Conservation (phyloP, 2,113 vertebrate species). For the Alouatta palliata region DNA sequence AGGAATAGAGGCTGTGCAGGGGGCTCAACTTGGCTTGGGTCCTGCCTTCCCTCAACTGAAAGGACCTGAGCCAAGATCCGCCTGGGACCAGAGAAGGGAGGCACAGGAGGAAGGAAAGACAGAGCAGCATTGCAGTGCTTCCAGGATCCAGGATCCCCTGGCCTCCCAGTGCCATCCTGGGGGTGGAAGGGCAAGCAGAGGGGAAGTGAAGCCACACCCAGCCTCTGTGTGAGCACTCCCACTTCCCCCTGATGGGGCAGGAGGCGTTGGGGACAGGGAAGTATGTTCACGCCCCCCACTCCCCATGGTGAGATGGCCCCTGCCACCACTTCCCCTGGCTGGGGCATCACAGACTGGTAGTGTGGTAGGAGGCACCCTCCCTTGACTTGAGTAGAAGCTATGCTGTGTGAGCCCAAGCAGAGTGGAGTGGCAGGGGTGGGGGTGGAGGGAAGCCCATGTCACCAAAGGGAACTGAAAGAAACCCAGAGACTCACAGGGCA, state of each 20-base stretch:
- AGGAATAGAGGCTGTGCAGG: no score
- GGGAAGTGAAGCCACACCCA: constrained; percentile 12
- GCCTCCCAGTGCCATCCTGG: background rate
- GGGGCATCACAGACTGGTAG: background rate
- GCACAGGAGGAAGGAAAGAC: background rate
- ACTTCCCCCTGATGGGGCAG: background rate
- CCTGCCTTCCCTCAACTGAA: background rate
- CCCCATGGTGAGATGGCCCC: background rate
- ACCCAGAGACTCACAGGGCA: background rate
- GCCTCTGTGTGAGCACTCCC: background rate
- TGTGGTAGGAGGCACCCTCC: background rate
- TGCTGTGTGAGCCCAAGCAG: background rate
- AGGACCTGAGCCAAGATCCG: background rate
- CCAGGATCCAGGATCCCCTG: background rate
- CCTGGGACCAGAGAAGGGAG: background rate
- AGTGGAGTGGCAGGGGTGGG: background rate
- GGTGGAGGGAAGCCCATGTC: background rate
- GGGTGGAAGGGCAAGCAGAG: background rate
- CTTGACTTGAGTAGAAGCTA: background rate
- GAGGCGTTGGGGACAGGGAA: background rate
- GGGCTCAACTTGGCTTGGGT: background rate
- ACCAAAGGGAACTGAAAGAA: constrained; percentile 71
- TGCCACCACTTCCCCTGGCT: background rate
- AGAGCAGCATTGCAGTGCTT: background rate
- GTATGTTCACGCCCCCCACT: background rate